Base-by-base conservation (phyloP, 2,888 invertebrate genomes). In the Bombylius discolor region DNA sequence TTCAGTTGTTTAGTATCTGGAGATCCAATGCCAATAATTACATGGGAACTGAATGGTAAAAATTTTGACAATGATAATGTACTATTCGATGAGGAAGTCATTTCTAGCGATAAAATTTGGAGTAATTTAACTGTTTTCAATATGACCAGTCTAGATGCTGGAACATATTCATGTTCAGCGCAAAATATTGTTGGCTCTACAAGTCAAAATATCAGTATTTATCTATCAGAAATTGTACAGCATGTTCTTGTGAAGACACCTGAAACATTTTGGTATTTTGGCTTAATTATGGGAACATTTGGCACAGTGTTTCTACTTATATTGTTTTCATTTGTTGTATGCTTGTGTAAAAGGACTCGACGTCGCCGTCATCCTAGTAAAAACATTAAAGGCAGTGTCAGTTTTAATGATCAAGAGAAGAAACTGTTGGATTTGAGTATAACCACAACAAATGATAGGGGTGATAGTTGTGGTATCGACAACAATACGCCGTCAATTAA, bases 401-500 rank as follows among this genome's bases (percentile, higher is more conserved):
- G 89, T 68, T 89, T 89, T 68, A 89, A 87, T 51, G 91, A 91
- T 66, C 91, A 91, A 75, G 90, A 91, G 68, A 90, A 91, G 72
- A 89, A 89, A 67, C 76, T 91, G 56, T 76, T 91, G 60, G 89
- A 90, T 64, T 82, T 89, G 23, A 89, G 89, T 62, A 84, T 84
- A 45, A 84, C 84, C 13, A 84, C 84, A 7, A 84, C 83, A 1
- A 81, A 81, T 36, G 81, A 81, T 60, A 74, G 80, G 7, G 79
- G 73, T 53, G 78, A 77, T 55, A 84, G 84, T 65, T 82, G 81
- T 64, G 81, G 81, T 62, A 78, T 81, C 61, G 70, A 72, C 51
- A 78, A 83, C 42, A 85, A 85, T 65, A 79, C 82, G 45, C 84
- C 80, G 62, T 66, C 74, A 5, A 70, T 72, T 49, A 72, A 70